Percentiles rank a stretch among this genome's conserved stretches.
phyloP scores from a whole-genome alignment of 2,797 vertebrate genomes.

The Myiotriccus ornatus region DNA sequence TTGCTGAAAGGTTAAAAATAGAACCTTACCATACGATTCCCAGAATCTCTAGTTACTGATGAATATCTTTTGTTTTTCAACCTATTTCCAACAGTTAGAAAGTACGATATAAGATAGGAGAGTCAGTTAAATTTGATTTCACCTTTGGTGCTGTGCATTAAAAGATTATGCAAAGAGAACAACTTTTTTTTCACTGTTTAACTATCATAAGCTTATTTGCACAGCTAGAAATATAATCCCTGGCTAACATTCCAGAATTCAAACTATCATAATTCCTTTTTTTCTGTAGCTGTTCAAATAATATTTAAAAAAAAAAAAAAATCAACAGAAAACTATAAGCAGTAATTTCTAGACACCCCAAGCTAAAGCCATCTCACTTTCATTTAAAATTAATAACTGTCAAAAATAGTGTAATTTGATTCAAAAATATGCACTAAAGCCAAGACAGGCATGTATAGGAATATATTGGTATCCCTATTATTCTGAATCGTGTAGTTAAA shows the following conservation, averaged over 20 bases:
- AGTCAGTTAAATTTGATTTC: background rate
- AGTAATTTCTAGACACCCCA: background rate
- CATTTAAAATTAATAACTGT: conserved; percentile 35
- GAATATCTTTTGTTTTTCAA: background rate
- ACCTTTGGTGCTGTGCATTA: background rate
- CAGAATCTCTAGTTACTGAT: background rate
- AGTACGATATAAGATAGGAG: background rate
- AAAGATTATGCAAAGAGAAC: background rate
- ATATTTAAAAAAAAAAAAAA: background rate
- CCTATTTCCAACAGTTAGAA: background rate
- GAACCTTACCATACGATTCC: fast-evolving
- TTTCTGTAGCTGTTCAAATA: background rate
- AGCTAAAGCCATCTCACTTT: background rate
- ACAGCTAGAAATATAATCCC: background rate
- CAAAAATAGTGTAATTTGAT: conserved; percentile 7
- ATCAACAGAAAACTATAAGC: background rate
- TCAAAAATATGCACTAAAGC: background rate
- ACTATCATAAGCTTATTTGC: background rate
- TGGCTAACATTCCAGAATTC: background rate
- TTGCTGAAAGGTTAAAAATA: background rate
- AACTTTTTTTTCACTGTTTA: background rate
- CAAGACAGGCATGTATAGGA: background rate
- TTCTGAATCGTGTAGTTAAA: background rate
- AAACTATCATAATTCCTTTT: background rate
- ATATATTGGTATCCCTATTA: background rate